phyloP scores from a whole-genome alignment of 2,797 vertebrate species.

The Macropodus opercularis region DNA sequence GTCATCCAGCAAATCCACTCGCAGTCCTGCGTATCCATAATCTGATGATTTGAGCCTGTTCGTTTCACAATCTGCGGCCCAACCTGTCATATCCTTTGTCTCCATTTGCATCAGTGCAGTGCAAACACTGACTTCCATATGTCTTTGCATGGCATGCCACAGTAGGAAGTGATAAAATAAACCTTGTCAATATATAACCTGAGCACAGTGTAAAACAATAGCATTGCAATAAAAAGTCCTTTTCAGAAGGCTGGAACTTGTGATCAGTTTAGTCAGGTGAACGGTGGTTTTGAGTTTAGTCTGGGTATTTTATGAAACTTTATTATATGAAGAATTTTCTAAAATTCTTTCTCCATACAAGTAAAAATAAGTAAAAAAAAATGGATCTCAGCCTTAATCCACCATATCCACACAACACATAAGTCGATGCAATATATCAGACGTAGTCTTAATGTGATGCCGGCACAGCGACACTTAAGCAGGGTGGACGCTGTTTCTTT shows the following conservation, averaged over 20 bases:
- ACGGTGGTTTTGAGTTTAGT: neutral
- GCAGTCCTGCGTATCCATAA: slow-evolving; percentile 60
- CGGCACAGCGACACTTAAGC: slow-evolving; percentile 17
- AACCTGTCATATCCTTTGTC: slow-evolving; percentile 46
- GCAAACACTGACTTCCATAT: slow-evolving; percentile 23
- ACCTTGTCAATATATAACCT: neutral
- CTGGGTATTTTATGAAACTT: neutral
- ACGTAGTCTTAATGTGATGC: neutral
- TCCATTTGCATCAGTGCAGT: slow-evolving; percentile 35
- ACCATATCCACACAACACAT: no score
- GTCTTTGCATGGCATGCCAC: slow-evolving; percentile 5
- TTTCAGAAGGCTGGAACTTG: neutral
- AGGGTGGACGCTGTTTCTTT: slow-evolving; percentile 23
- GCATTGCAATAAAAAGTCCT: neutral
- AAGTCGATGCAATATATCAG: neutral
- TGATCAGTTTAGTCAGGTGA: neutral
- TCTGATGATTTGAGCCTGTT: slow-evolving; percentile 64
- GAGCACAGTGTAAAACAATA: neutral
- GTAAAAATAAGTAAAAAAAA: neutral
- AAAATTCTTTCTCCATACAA: neutral
- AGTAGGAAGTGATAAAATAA: slow-evolving; percentile 14
- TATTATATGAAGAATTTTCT: neutral
- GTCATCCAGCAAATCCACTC: slow-evolving; percentile 63
- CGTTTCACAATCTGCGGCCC: slow-evolving; percentile 39
- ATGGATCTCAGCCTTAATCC: no score